Evolutionary conservation across 2,797 vertebrate genomes (phyloP).

Genomic region (Atherinosoma microstoma): DNA sequence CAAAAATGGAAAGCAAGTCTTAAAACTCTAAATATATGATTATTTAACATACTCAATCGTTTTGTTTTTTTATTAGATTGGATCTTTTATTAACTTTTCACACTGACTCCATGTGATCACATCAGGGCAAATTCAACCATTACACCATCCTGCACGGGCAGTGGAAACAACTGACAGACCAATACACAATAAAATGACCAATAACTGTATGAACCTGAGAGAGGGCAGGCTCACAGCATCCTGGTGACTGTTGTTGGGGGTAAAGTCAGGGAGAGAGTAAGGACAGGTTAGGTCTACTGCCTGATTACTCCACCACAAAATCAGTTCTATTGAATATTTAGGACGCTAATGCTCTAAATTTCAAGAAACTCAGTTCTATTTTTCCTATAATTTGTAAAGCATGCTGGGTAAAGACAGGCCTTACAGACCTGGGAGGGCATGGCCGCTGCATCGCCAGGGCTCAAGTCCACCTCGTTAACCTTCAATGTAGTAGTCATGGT

Average conservation of each 20-base stretch:
- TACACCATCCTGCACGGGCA: constrained; percentile 37
- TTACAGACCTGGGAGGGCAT: constrained; percentile 88
- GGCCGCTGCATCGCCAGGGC: constrained; percentile 67
- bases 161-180: constrained; percentile 55
- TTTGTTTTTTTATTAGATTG: constrained; percentile 26
- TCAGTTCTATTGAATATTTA: constrained; percentile 1
- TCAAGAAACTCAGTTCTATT: not conserved
- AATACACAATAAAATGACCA: constrained; percentile 48
- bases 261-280: constrained; percentile 69
- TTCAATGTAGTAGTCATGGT: constrained; percentile 76
- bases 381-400: constrained; percentile 40
- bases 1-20: not conserved
- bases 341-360: not conserved
- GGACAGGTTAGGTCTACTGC: constrained; percentile 65
- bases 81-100: constrained; percentile 17
- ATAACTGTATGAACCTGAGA: constrained; percentile 66
- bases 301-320: constrained; percentile 15
- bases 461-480: constrained; percentile 85
- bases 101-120: constrained; percentile 21
- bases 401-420: constrained; percentile 68
- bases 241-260: constrained; percentile 59
- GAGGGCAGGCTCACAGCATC: constrained; percentile 56
- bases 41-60: not conserved
- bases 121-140: constrained; percentile 50
- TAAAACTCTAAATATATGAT: not conserved